These are phyloP conservation scores for Chrysolina americana DNA, from an alignment of 2,888 invertebrate genomes.

Conservation along the genomic window DNA sequence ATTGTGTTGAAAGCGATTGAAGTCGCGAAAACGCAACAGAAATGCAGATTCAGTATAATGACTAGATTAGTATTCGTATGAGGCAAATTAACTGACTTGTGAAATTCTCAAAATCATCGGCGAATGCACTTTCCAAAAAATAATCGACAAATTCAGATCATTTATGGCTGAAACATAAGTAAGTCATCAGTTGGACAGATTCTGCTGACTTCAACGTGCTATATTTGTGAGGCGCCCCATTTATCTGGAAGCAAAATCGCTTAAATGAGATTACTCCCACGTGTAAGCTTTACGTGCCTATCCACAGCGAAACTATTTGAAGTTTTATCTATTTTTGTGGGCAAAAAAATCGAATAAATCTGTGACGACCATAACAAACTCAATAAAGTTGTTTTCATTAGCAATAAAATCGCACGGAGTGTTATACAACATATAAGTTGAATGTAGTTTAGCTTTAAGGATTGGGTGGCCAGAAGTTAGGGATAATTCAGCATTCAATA, in stretches of 20 bases:
- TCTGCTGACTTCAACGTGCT: conserved; percentile 42
- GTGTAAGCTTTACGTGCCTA: conserved; percentile 47
- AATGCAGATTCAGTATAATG: too few relatives aligned
- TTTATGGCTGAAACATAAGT: too few relatives aligned
- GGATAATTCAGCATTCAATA: not conserved
- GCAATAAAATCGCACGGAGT: conserved; percentile 18
- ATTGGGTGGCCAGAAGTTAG: not conserved
- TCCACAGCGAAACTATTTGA: conserved; percentile 47
- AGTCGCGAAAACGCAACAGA: too few relatives aligned
- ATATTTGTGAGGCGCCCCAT: conserved; percentile 41
- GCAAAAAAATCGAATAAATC: conserved; percentile 40
- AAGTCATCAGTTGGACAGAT: conserved; percentile 36
- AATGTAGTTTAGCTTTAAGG: not conserved
- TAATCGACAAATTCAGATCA: too few relatives aligned
- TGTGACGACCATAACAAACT: conserved; percentile 33
- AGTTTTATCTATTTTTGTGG: conserved; percentile 41
- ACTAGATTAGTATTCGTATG: too few relatives aligned
- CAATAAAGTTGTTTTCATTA: conserved; percentile 36
- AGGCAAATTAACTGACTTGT: not conserved
- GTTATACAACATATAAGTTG: conserved; percentile 16
- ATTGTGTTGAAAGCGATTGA: too few relatives aligned
- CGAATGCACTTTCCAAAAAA: too few relatives aligned
- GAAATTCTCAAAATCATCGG: not conserved
- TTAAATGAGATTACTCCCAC: conserved; percentile 46
- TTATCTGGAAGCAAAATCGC: conserved; percentile 44